These are phyloP conservation scores for Stictonetta naevosa DNA, from an alignment of 2,113 vertebrate species.

Conservation along the genomic window DNA sequence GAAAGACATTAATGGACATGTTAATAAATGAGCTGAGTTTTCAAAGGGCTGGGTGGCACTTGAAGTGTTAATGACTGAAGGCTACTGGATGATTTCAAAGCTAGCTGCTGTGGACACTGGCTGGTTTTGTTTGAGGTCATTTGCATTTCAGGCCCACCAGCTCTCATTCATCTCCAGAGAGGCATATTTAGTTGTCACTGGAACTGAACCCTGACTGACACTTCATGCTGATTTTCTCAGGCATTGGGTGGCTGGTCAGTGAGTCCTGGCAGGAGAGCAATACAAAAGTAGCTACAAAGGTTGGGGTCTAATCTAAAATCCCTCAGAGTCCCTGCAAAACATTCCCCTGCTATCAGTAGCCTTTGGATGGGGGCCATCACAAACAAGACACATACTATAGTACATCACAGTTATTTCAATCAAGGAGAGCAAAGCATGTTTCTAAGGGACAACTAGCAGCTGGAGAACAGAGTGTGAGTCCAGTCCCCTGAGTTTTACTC, in stretches of 20 bases:
- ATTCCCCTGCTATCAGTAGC: slow-evolving; percentile 47
- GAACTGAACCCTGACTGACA: slow-evolving; percentile 58
- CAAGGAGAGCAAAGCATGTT: slow-evolving; percentile 41
- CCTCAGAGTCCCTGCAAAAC: not conserved
- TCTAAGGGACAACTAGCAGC: slow-evolving; percentile 19
- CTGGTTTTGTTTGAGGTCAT: not conserved
- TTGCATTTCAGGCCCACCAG: slow-evolving; percentile 23
- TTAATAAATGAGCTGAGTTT: slow-evolving; percentile 39
- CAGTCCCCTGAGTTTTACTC: not conserved
- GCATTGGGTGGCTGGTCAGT: slow-evolving; percentile 41
- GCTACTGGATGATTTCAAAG: slow-evolving; percentile 40
- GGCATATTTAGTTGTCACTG: slow-evolving; percentile 25
- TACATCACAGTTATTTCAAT: slow-evolving; percentile 58
- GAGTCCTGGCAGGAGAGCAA: slow-evolving; percentile 3
- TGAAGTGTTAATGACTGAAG: slow-evolving; percentile 51
- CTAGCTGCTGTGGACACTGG: slow-evolving; percentile 28
- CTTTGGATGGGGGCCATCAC: slow-evolving; percentile 52
- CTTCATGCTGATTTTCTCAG: slow-evolving; percentile 50
- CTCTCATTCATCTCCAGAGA: slow-evolving; percentile 37
- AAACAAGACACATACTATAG: slow-evolving; percentile 4
- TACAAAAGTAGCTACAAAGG: slow-evolving; percentile 15
- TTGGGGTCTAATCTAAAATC: slow-evolving; percentile 26
- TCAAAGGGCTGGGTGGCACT: not conserved
- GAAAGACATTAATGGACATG: slow-evolving; percentile 2
- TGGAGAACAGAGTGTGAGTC: not conserved